Conservation (phyloP, 2,113 vertebrate genomes). For the Uria aalge region DNA sequence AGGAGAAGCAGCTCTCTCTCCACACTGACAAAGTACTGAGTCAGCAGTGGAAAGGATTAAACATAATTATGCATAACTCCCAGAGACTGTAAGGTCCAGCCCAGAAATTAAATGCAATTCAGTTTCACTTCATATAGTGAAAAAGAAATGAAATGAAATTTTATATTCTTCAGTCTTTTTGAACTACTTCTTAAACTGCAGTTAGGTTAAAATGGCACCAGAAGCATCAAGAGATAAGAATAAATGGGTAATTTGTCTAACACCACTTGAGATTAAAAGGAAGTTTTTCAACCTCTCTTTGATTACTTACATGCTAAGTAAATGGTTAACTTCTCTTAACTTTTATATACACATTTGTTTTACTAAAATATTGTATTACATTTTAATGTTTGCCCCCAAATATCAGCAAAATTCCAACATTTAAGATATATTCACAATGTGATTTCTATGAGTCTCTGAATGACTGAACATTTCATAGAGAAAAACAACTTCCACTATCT, state of each 20-base stretch:
- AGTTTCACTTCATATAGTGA: background rate
- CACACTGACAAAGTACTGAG: conserved; percentile 50
- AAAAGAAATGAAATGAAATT: background rate
- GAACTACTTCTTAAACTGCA: conserved; percentile 11
- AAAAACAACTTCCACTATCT: background rate
- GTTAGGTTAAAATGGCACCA: conserved; percentile 24
- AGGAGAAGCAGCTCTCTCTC: background rate
- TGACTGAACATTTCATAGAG: background rate
- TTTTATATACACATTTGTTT: background rate
- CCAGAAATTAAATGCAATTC: conserved; percentile 55
- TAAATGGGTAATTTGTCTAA: background rate
- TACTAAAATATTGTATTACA: background rate
- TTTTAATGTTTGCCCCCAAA: background rate
- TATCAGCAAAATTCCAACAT: background rate
- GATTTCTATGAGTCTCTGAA: background rate
- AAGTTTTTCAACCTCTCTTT: background rate
- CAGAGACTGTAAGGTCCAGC: conserved; percentile 31
- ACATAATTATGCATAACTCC: conserved; percentile 40
- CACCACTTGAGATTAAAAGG: background rate
- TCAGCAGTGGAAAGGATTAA: conserved; percentile 70
- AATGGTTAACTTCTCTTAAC: background rate
- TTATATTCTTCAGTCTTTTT: background rate
- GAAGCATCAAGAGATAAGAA: conserved; percentile 15
- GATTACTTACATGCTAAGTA: background rate
- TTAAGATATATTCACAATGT: background rate